These are phyloP conservation scores for Otis tarda DNA, from an alignment of 2,113 vertebrate genomes.

Conservation along the genomic window DNA sequence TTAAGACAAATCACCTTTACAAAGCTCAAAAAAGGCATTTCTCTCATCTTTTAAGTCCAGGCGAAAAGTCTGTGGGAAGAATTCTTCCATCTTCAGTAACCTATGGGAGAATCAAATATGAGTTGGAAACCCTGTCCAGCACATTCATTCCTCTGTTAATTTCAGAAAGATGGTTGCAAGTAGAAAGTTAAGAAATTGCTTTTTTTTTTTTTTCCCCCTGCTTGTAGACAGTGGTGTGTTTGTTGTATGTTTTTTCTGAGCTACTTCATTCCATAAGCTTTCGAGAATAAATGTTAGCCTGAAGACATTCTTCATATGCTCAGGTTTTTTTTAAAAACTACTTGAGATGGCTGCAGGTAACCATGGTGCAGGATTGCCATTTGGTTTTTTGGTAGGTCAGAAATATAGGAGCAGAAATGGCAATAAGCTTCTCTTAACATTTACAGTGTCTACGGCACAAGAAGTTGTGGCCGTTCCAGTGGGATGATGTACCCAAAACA, in stretches of 20 bases:
- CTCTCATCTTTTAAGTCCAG: conserved; percentile 83
- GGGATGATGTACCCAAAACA: neutral
- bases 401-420: neutral
- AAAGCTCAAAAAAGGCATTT: conserved; percentile 80
- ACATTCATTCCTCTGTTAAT: neutral
- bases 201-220: neutral
- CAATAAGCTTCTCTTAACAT: neutral
- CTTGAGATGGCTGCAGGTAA: neutral
- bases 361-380: neutral
- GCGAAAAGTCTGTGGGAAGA: conserved; percentile 86
- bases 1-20: conserved; percentile 72
- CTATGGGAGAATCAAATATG: conserved; percentile 44
- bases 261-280: neutral
- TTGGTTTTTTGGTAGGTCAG: neutral
- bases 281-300: neutral
- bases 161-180: neutral
- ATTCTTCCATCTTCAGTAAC: conserved; percentile 83
- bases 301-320: neutral
- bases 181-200: neutral
- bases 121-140: neutral
- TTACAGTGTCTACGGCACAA: neutral
- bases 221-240: neutral
- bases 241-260: neutral
- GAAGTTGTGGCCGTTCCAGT: neutral
- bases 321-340: neutral